Conservation (phyloP, 2,888 invertebrate genomes). For the Drosophila infuscata region DNA sequence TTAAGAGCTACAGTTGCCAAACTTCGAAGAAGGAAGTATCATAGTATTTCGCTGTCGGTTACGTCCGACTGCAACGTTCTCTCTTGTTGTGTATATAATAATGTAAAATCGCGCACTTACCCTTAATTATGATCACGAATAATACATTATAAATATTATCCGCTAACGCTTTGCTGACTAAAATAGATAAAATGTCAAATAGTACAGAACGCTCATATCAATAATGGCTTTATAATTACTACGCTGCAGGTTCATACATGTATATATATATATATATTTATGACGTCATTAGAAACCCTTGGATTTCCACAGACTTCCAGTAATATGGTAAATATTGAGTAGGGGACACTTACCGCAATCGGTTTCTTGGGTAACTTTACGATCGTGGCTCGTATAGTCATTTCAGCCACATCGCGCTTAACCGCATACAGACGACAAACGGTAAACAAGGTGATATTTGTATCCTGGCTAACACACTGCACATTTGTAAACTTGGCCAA, state of each 20-base stretch:
- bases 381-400: conserved; percentile 52
- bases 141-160: not conserved
- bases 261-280: not conserved
- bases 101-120: not conserved
- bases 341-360: conserved; percentile 59
- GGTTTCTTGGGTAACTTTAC: conserved; percentile 51
- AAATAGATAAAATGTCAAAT: not conserved
- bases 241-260: no score
- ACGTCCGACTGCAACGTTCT: no score
- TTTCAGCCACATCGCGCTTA: conserved; percentile 72
- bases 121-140: not conserved
- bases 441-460: conserved; percentile 49
- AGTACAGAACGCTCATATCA: not conserved
- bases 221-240: conserved; percentile 4
- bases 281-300: conserved; percentile 1
- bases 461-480: conserved; percentile 60
- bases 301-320: not conserved
- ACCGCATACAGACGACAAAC: conserved; percentile 68
- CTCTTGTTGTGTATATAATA: not conserved
- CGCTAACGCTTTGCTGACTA: not conserved
- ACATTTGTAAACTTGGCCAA: conserved; percentile 73
- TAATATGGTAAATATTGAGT: not conserved
- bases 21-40: no score
- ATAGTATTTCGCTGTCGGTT: no score
- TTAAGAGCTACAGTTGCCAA: no score